Conservation (phyloP, 2,888 invertebrate species). For the Polydrusus pterygomalis region DNA sequence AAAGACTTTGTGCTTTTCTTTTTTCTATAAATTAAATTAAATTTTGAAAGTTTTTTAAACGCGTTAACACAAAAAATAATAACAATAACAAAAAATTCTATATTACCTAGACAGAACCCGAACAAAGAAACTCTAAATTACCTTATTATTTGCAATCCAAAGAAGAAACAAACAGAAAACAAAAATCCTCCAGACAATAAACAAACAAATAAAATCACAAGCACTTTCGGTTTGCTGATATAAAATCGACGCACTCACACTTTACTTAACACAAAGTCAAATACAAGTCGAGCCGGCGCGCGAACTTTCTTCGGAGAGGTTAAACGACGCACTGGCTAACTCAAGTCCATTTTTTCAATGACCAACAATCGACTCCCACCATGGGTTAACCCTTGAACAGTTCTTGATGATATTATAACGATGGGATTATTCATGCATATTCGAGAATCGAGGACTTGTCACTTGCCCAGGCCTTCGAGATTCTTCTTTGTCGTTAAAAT, state of each 20-base stretch:
- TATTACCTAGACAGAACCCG: neutral
- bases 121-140: neutral
- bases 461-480: constrained; percentile 20
- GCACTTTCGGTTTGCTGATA: constrained; percentile 26
- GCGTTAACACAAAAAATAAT: neutral
- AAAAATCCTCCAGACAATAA: constrained; percentile 19
- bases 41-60: too few species aligned
- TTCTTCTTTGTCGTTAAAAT: neutral
- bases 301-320: constrained; percentile 50
- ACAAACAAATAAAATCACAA: constrained; percentile 29
- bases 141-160: constrained; percentile 27
- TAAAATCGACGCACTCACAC: constrained; percentile 27
- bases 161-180: constrained; percentile 4
- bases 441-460: constrained; percentile 9
- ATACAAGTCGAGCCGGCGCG: constrained; percentile 38
- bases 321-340: constrained; percentile 47
- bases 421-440: constrained; percentile 10
- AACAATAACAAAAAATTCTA: neutral
- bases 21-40: too few species aligned
- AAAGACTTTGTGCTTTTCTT: too few species aligned
- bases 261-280: constrained; percentile 32
- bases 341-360: constrained; percentile 40
- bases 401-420: constrained; percentile 6
- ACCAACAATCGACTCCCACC: constrained; percentile 37
- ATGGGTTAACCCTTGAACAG: constrained; percentile 14